Conservation (phyloP, 2,888 invertebrate species). For the Vandiemenella viatica region DNA sequence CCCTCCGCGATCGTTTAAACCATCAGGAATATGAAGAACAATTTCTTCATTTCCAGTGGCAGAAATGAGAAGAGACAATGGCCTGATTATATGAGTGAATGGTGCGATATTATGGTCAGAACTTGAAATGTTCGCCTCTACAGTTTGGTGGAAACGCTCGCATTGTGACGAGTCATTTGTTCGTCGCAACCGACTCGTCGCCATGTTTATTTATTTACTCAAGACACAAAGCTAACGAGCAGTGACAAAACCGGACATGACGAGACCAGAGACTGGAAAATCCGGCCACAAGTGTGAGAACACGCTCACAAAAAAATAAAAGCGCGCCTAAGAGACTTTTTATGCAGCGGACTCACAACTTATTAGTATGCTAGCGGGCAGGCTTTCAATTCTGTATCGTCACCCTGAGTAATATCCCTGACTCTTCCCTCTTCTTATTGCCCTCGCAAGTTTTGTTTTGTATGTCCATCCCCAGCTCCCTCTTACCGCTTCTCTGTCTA, state of each 20-base stretch:
- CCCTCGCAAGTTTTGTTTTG: background rate
- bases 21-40: too few relatives aligned
- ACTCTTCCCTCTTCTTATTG: background rate
- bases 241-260: background rate
- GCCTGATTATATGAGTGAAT: too few relatives aligned
- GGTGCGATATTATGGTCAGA: too few relatives aligned
- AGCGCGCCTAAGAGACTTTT: background rate
- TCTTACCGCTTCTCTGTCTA: background rate
- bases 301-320: background rate
- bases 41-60: too few relatives aligned
- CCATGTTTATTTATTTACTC: background rate
- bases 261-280: background rate
- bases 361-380: background rate
- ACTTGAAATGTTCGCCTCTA: too few relatives aligned
- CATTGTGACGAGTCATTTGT: too few relatives aligned
- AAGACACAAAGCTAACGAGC: background rate
- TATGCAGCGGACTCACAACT: background rate
- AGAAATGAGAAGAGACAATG: too few relatives aligned
- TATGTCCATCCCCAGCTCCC: background rate
- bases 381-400: conserved; percentile 1
- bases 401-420: conserved; percentile 1
- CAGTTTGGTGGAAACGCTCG: too few relatives aligned
- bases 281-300: background rate
- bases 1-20: too few relatives aligned
- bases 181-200: background rate